Evolutionary conservation across 1,140 invertebrate species (phyloP).

Genomic region (Anadara kagoshimensis): DNA sequence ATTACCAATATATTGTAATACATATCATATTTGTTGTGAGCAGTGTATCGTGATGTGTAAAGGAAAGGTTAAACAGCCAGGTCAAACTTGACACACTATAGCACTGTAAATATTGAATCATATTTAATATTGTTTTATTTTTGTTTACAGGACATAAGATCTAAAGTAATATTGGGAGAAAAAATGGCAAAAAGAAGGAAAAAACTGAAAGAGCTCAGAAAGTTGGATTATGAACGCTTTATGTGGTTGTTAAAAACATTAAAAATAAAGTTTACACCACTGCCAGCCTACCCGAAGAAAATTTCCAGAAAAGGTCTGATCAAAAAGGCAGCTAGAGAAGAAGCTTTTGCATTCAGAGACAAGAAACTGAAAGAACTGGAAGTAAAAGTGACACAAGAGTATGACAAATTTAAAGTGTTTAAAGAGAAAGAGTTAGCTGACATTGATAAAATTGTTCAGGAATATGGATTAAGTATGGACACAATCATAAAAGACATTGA

Average conservation of each 20-base stretch:
- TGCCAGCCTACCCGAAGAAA: neutral
- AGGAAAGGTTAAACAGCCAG: too few relatives aligned
- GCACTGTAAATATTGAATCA: too few relatives aligned
- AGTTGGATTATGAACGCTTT: constrained; percentile 87
- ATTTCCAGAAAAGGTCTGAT: constrained; percentile 73
- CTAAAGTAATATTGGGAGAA: constrained; percentile 80
- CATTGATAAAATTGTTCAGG: constrained; percentile 82
- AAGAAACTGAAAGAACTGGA: constrained; percentile 81
- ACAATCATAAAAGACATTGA: constrained; percentile 31
- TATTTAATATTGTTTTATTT: too few relatives aligned
- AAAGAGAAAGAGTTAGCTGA: constrained; percentile 79
- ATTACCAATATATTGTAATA: too few relatives aligned
- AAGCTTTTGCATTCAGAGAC: constrained; percentile 81
- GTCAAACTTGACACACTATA: too few relatives aligned
- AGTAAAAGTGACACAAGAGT: constrained; percentile 79
- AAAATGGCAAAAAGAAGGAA: constrained; percentile 86
- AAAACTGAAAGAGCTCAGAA: constrained; percentile 80
- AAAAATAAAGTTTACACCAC: constrained; percentile 81
- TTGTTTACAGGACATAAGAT: constrained; percentile 75
- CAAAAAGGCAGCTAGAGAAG: constrained; percentile 76
- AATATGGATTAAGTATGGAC: constrained; percentile 76
- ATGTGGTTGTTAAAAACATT: constrained; percentile 90
- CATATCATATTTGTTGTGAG: too few relatives aligned
- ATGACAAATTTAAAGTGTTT: constrained; percentile 80
- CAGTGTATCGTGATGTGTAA: too few relatives aligned